A percentile compares a stretch with the other conserved stretches of the same genome.
phyloP scores from a whole-genome alignment of 2,113 vertebrate species.

The Tyrannus savana region DNA sequence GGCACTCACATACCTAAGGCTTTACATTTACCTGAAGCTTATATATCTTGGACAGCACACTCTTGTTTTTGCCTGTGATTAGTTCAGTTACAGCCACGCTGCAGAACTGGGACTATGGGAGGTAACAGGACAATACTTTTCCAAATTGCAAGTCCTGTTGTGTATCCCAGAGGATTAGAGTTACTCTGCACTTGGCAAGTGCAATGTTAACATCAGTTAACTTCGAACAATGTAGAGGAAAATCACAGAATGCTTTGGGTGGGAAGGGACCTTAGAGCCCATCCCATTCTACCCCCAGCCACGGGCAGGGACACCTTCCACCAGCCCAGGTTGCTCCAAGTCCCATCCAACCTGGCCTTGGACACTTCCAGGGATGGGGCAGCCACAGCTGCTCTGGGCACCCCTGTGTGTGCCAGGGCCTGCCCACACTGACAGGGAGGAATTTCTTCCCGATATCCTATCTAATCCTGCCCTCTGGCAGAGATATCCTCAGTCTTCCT shows the following conservation, averaged over 20 bases:
- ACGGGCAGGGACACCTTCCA: background rate
- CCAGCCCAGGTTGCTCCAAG: background rate
- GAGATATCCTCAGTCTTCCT: background rate
- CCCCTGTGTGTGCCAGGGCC: too few relatives aligned
- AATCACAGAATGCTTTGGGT: background rate
- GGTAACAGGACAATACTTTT: too few relatives aligned
- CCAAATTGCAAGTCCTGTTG: background rate
- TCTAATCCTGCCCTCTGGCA: background rate
- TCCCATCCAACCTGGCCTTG: rapidly evolving
- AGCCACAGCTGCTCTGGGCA: background rate
- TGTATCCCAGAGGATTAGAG: background rate
- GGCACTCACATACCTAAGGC: background rate
- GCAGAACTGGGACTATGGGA: background rate
- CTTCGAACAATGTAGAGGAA: rapidly evolving
- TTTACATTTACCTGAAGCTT: background rate
- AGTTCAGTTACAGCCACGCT: background rate
- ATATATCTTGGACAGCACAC: background rate
- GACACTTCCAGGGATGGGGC: background rate
- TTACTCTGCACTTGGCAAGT: background rate
- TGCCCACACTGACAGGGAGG: background rate
- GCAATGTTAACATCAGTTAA: background rate
- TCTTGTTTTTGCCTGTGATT: background rate
- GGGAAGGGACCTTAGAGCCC: background rate
- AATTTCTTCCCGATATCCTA: background rate
- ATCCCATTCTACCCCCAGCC: background rate